Conservation (phyloP, 35 echinoderm and acorn worm genomes). For the Strongylocentrotus purpuratus region DNA sequence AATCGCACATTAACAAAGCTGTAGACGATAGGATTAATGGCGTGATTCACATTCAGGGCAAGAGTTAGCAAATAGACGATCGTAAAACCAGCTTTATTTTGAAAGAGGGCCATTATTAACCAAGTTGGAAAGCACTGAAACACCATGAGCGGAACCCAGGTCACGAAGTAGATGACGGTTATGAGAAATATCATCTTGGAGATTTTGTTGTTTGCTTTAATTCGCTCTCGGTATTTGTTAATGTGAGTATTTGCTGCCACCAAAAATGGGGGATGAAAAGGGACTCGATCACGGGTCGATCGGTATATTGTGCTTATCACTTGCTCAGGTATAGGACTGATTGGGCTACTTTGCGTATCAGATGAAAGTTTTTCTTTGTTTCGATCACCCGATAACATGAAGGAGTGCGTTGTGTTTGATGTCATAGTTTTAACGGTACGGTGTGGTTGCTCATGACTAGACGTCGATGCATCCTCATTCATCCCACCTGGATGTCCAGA, state of each 20-base stretch:
- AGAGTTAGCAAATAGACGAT: slow-evolving; percentile 2
- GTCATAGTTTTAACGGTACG: neutral
- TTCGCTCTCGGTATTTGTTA: neutral
- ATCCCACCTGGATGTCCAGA: neutral
- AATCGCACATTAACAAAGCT: slow-evolving; percentile 23
- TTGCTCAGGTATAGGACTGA: neutral
- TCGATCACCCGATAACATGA: neutral
- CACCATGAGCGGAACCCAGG: slow-evolving; percentile 2
- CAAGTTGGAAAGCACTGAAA: slow-evolving; percentile 1
- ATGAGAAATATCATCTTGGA: slow-evolving; percentile 30
- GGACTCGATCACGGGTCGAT: neutral
- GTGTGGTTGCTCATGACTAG: neutral
- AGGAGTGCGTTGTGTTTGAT: neutral
- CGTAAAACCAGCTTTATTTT: neutral
- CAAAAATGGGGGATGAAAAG: neutral
- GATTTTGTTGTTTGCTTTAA: slow-evolving; percentile 1
- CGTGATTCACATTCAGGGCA: neutral
- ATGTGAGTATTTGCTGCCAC: neutral
- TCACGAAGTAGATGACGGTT: slow-evolving; percentile 1
- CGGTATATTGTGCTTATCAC: neutral
- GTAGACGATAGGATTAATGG: slow-evolving; percentile 6
- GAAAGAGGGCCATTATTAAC: neutral
- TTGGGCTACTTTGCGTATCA: neutral
- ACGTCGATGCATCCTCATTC: neutral
- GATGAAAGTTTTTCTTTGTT: neutral